These are phyloP conservation scores for Archaeoteleia sp. DNA, from an alignment of 2,888 invertebrate genomes.

Conservation along the genomic window DNA sequence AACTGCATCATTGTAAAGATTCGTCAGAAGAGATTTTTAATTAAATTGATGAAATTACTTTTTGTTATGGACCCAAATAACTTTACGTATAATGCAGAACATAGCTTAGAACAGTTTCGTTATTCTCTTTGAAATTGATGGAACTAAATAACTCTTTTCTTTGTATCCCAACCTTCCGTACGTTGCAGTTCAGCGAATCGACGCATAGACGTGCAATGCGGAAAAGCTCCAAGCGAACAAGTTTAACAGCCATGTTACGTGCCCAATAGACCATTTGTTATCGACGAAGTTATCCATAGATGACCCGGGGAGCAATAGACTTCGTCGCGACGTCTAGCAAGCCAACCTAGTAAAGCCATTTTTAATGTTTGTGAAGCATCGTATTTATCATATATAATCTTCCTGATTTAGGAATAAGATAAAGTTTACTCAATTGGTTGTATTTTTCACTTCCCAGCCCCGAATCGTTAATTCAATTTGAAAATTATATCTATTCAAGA, in stretches of 20 bases:
- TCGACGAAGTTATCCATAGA: slow-evolving; percentile 45
- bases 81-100: too few species aligned
- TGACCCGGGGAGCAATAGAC: slow-evolving; percentile 41
- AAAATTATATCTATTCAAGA: too few species aligned
- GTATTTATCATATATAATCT: slow-evolving; percentile 36
- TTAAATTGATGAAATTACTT: too few species aligned
- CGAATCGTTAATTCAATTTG: too few species aligned
- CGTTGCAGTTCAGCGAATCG: slow-evolving; percentile 25
- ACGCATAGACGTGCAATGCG: slow-evolving; percentile 40
- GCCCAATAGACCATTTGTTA: slow-evolving; percentile 47
- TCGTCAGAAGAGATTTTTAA: too few species aligned
- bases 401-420: slow-evolving; percentile 27
- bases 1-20: too few species aligned
- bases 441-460: too few species aligned
- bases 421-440: slow-evolving; percentile 4
- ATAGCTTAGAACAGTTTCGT: background rate
- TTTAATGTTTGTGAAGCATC: slow-evolving; percentile 37
- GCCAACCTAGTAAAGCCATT: slow-evolving; percentile 35
- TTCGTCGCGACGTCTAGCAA: slow-evolving; percentile 36
- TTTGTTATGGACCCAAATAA: too few species aligned
- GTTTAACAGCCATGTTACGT: slow-evolving; percentile 44
- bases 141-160: slow-evolving; percentile 21
- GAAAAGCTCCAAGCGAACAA: slow-evolving; percentile 42
- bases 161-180: slow-evolving; percentile 13
- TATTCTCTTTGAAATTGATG: slow-evolving; percentile 8